Conservation (phyloP, 35 echinoderm and acorn worm species). For the Diadema setosum region DNA sequence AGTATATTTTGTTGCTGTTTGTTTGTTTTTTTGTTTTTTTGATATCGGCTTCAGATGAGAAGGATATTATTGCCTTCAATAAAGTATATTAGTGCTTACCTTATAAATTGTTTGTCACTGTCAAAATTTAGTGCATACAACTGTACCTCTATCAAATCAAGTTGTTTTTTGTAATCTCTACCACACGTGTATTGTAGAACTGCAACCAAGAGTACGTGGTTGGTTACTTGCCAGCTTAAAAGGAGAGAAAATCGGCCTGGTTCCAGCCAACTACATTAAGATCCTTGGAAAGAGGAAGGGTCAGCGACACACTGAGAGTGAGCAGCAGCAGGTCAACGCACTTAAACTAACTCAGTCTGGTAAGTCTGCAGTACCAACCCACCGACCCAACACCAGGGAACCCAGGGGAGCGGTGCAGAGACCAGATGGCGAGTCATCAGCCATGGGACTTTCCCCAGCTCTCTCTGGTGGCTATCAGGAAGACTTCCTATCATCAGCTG, state of each 20-base stretch:
- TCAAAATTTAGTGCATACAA: too few species aligned
- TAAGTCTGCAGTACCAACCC: not conserved
- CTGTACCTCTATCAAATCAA: too few species aligned
- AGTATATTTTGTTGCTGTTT: too few species aligned
- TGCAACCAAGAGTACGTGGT: conserved; percentile 86
- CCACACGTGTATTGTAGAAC: too few species aligned
- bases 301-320: conserved; percentile 4
- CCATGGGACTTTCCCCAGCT: not conserved
- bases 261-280: conserved; percentile 96
- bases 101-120: too few species aligned
- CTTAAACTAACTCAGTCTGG: not conserved
- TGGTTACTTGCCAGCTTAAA: conserved; percentile 90
- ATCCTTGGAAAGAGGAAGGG: conserved; percentile 83
- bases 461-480: not conserved
- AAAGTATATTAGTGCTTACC: too few species aligned
- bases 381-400: not conserved
- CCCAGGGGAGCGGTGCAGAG: not conserved
- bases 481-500: not conserved
- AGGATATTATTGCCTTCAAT: too few species aligned
- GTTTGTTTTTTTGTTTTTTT: too few species aligned
- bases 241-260: conserved; percentile 68
- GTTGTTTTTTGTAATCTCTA: too few species aligned
- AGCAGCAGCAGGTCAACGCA: not conserved
- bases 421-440: not conserved
- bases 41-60: too few species aligned